Percentiles rank a stretch among this genome's conserved stretches.
Evolutionary conservation across 2,888 invertebrate species (phyloP).

Genomic region (Amphipyra berbera): DNA sequence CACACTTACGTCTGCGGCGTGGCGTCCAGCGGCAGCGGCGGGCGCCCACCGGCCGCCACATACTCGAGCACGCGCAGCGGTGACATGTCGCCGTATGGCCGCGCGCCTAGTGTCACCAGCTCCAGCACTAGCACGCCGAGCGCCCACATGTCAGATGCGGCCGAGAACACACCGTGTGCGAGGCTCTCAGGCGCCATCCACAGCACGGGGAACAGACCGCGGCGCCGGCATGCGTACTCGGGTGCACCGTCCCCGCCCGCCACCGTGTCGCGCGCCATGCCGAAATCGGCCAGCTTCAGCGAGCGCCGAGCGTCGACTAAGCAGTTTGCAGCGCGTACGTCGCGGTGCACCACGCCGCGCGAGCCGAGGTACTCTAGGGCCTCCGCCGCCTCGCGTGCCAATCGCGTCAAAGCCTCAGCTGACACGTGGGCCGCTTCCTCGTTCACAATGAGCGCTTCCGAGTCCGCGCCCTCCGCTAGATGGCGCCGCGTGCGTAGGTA

Average conservation of each 20-base stretch:
- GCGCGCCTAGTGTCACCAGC: conserved; percentile 96
- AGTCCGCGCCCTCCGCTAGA: conserved; percentile 91
- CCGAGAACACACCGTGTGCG: conserved; percentile 93
- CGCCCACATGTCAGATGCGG: conserved; percentile 96
- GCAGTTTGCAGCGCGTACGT: conserved; percentile 94
- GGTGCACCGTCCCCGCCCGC: conserved; percentile 92
- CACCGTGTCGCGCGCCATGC: conserved; percentile 95
- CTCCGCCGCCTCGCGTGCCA: conserved; percentile 49
- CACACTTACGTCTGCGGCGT: conserved; percentile 63
- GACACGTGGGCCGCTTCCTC: conserved; percentile 84
- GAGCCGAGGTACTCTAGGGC: conserved; percentile 88
- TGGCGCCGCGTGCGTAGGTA: conserved; percentile 93
- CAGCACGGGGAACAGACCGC: conserved; percentile 95
- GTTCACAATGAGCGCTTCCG: conserved; percentile 83
- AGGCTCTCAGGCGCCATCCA: conserved; percentile 98
- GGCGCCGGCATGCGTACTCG: conserved; percentile 94
- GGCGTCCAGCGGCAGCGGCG: conserved; percentile 91
- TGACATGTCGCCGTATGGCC: conserved; percentile 94
- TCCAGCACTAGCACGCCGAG: conserved; percentile 95
- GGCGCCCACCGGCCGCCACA: conserved; percentile 91
- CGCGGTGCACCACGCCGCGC: conserved; percentile 95
- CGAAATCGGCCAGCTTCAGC: conserved; percentile 95
- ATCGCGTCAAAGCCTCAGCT: conserved; percentile 69
- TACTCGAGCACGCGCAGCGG: conserved; percentile 91
- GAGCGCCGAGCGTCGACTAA: conserved; percentile 92